phyloP scores from a whole-genome alignment of 2,888 invertebrate genomes.

The Drosophila anomelani region DNA sequence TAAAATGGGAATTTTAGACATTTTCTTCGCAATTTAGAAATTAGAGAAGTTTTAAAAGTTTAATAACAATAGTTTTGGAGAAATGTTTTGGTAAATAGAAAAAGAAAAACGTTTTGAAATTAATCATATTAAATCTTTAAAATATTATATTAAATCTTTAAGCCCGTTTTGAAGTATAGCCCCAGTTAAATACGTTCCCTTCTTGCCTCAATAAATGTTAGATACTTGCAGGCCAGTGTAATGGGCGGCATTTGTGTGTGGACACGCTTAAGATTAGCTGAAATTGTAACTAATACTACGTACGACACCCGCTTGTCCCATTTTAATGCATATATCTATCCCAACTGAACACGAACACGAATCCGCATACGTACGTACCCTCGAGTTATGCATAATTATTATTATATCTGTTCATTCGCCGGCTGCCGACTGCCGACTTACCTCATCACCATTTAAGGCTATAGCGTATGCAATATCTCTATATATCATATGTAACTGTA shows the following conservation, averaged over 20 bases:
- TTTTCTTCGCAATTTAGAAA: too few relatives aligned
- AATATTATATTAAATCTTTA: too few relatives aligned
- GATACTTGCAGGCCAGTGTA: conserved; percentile 1
- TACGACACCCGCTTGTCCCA: conserved; percentile 51
- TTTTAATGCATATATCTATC: conserved; percentile 36
- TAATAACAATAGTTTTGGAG: too few relatives aligned
- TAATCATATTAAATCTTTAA: too few relatives aligned
- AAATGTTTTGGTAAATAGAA: too few relatives aligned
- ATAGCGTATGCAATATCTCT: conserved; percentile 79
- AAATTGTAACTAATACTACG: conserved; percentile 75
- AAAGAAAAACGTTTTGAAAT: too few relatives aligned
- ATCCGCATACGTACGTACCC: conserved; percentile 23
- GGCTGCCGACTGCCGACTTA: conserved; percentile 71
- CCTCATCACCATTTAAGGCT: conserved; percentile 82
- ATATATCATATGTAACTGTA: conserved; percentile 19
- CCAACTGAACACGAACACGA: conserved; percentile 10
- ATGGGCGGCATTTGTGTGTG: conserved; percentile 44
- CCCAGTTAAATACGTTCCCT: background rate
- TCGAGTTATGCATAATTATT: conserved; percentile 45
- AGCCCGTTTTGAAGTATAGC: background rate
- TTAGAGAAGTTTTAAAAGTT: too few relatives aligned
- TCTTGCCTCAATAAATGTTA: background rate
- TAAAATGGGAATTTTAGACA: too few relatives aligned
- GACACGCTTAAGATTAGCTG: conserved; percentile 75
- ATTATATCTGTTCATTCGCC: conserved; percentile 69